Evolutionary conservation across 2,888 invertebrate genomes (phyloP), one percentile per base, ranked within the genome.

Genomic region (Leptopterna dolabrata): DNA sequence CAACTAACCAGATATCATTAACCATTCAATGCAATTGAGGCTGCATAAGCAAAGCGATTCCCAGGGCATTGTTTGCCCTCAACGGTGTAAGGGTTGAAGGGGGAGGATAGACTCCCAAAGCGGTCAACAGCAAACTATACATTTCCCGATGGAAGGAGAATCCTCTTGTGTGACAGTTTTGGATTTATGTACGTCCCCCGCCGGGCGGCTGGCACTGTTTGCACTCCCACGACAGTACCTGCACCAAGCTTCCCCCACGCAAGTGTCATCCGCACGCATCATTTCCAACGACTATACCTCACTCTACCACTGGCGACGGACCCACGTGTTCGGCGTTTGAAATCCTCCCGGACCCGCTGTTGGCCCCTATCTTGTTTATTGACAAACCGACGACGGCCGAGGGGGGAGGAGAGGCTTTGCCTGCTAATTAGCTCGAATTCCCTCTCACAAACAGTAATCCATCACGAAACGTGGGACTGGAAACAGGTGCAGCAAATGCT

Each of bases 341-440:
- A 83, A 36, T 55, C 81, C 51, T 29, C 76, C 30, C 6, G 41
- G 63, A 63, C 43, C 78, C 78, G 43, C 43, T 30, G 55, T 24
- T 0, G 36, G 36, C n/a, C 73, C 45, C 78, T 36, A 3, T 3
- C 27, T n/a, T 78, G 81, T 41, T 63, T 81, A 81, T 81, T 81
- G 81, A 81, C 81, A 70, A 70, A 55, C 82, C 63, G 63, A 13
- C 63, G 24, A 63, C 27, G 4, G 81, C n/a, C n/a, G n/a, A 55
- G 55, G 43, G 51, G 30, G 6, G 6, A n/a, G 7, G 19, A 9
- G 19, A 7, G 9, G 24, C 63, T 14, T 6, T 11, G 7, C 45
- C n/a, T 70, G 63, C 83, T 83, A 83, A 83, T 83, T 83, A 83
- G 83, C 70, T 83, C 70, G 83, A 83, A 83, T 83, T 83, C 63